Evolutionary conservation across 1,140 invertebrate genomes (phyloP), one percentile per base, ranked within the genome.

Genomic region (Calliphora vicina): DNA sequence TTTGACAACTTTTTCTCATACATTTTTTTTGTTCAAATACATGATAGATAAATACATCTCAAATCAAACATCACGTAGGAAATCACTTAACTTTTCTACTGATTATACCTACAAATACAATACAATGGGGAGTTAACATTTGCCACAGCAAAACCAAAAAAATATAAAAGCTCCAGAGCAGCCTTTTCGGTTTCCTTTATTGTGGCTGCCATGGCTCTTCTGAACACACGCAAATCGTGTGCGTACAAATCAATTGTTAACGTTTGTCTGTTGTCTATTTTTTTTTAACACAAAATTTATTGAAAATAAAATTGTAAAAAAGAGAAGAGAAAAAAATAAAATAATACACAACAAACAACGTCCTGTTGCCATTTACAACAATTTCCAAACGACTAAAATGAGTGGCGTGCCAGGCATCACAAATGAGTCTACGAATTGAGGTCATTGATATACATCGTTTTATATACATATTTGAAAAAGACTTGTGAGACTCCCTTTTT

Each of bases 231-330:
- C 88, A 88, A 89, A 89, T 57, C 50, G 50, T 57, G n/a, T 89
- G 87, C 87, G 87, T 87, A 88, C 86, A 83, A 88, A 89, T 89
- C 88, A 89, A 89, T 89, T 89, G 87, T 83, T 72, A 12, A n/a
- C n/a, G 29, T 42, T 80, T 26, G 42, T 42, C 43, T 43, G 35
- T 76, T 74, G n/a, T 25, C 17, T 25, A n/a, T n/a, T n/a, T 57
- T 50, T 57, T 26, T 80, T 50, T 80, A 26, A 57, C 78, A 80
- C 43, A 74, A 35, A 67, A 67, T 67, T 67, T 67, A 67, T 67
- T 67, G 61, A 67, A 67, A 25, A 67, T 23, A 67, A 67, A 67
- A 67, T 67, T 67, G 17, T 6, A 17, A 29, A 29, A 74, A 29
- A 29, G 17, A 27, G 1, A 73, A n/a, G 23, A 26, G 6, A 73